Evolutionary conservation across 2,113 vertebrate genomes (phyloP).

Genomic region (Oostethus manadensis): DNA sequence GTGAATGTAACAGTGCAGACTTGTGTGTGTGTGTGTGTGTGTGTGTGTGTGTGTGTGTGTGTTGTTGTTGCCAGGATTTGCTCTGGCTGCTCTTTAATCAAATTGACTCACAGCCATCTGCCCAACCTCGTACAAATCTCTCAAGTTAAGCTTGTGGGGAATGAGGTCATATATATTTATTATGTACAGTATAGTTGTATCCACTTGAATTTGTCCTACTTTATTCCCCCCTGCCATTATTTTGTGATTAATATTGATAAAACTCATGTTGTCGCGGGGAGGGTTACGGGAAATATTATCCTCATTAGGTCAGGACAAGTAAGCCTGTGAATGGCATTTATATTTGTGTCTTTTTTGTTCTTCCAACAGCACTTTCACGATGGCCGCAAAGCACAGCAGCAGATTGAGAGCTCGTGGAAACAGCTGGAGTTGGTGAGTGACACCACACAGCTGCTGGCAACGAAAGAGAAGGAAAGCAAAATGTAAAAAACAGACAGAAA

Average conservation of each 20-base stretch:
- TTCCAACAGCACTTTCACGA: constrained; percentile 87
- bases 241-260: constrained; percentile 19
- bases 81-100: constrained; percentile 24
- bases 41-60: not conserved
- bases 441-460: not conserved
- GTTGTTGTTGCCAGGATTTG: constrained; percentile 1
- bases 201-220: constrained; percentile 31
- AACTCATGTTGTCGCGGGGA: constrained; percentile 2
- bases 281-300: constrained; percentile 18
- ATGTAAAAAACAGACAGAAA: too few relatives aligned
- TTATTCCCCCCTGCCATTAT: constrained; percentile 8
- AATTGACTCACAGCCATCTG: constrained; percentile 17
- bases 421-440: constrained; percentile 88
- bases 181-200: not conserved
- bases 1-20: too few relatives aligned
- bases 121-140: constrained; percentile 8
- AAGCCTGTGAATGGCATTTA: constrained; percentile 10
- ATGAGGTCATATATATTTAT: constrained; percentile 9
- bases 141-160: constrained; percentile 16
- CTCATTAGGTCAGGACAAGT: constrained; percentile 22
- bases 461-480: too few relatives aligned
- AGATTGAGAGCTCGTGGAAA: constrained; percentile 94
- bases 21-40: constrained; percentile 4
- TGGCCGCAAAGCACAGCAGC: constrained; percentile 93
- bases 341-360: not conserved